Percentiles rank a stretch among this genome's conserved stretches.
phyloP scores from a whole-genome alignment of 2,113 vertebrate genomes.

The Mormoops blainvillei region DNA sequence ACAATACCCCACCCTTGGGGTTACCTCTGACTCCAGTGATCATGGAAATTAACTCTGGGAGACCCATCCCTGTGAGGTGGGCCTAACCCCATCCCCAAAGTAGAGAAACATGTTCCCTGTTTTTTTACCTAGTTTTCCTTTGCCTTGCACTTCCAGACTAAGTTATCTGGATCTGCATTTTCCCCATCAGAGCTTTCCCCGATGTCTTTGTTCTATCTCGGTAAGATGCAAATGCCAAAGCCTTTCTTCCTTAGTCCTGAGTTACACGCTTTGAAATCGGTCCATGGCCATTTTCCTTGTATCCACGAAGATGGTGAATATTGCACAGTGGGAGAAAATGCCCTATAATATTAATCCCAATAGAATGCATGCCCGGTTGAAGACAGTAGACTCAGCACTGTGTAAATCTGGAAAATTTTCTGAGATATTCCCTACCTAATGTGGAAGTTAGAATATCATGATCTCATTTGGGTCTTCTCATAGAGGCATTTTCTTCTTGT shows the following conservation, averaged over 20 bases:
- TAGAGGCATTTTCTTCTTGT: not conserved
- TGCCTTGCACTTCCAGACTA: not conserved
- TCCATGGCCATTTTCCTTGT: not conserved
- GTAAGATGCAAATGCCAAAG: not conserved
- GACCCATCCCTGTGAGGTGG: not conserved
- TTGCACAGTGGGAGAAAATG: not conserved
- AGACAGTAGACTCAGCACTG: not conserved
- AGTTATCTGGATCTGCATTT: not conserved
- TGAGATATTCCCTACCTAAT: not conserved
- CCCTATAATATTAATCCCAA: not conserved
- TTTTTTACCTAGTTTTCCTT: not conserved
- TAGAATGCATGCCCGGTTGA: not conserved
- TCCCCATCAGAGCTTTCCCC: not conserved
- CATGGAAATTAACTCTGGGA: not conserved
- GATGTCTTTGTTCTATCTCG: not conserved
- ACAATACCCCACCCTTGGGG: not conserved
- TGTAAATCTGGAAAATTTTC: not conserved
- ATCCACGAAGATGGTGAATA: not conserved
- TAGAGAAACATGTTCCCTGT: not conserved
- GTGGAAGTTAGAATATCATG: not conserved
- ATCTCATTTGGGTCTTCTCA: not conserved
- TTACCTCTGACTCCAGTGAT: not conserved
- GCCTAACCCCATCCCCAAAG: not conserved
- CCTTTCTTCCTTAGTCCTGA: not conserved
- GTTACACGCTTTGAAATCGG: not conserved